Evolutionary conservation across 2,113 vertebrate genomes (phyloP), one percentile per base, ranked within the genome.

Genomic region (Phalacrocorax carbo): DNA sequence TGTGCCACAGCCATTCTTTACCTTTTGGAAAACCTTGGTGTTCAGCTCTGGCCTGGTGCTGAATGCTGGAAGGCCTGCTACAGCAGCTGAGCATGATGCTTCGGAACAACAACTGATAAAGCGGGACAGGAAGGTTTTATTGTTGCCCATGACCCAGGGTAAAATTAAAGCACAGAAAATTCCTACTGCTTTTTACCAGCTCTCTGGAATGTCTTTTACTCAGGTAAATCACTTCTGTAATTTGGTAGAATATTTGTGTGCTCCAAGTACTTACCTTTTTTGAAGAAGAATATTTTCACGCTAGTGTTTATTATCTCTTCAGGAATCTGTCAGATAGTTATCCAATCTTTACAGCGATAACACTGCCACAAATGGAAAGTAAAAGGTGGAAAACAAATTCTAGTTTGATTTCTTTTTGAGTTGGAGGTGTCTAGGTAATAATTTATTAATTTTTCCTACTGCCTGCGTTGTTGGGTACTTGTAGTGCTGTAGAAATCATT

Each of bases 1-100:
- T 0, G 0, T 80, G 51, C 27, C 51, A 54, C 10, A 58, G 10
- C 15, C 2, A 1, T 30, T 11, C n/a, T 62, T 70, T 14, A 38
- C 20, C 15, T 26, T 49, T 38, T 51, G 32, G 40, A 51, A 62
- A 40, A 15, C 26, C 23, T 32, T 64, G 32, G 16, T 72, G 25
- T 72, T 91, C 15, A 20, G 2, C 38, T 83, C 40, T 58, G 32
- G 13, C 38, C 20, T 61, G 17, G 5, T 83, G n/a, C 55, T 83
- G 46, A 34, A 10, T 17, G 26, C 32, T 57, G 38, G 15, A 84
- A 61, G 34, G 27, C 18, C 36, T 49, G 9, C 16, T 13, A 32
- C 16, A 82, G 32, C 25, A 64, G 20, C 68, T 57, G 36, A 9
- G 6, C 12, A 21, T 25, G 15, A 23, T 40, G 36, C 26, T n/a